Evolutionary conservation across 2,888 invertebrate species (phyloP).

Genomic region (Drosophila acutilabella): DNA sequence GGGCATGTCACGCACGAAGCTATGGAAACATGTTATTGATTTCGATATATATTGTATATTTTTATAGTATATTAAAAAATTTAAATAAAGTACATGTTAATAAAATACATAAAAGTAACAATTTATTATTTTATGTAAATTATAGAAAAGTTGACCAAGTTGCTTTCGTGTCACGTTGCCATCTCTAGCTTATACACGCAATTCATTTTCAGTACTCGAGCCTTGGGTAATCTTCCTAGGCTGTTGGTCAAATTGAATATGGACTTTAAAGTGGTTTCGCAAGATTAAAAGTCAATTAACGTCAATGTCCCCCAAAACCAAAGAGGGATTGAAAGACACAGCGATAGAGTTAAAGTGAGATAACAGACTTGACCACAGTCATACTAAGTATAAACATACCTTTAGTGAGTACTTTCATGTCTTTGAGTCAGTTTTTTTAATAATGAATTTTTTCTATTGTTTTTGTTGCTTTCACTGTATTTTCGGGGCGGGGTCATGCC

Average conservation of each 20-base stretch:
- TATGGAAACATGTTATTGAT: no score
- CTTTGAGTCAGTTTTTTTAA: background rate
- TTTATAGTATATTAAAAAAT: no score
- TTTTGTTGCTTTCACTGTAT: constrained; percentile 44
- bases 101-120: no score
- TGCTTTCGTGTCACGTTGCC: constrained; percentile 4
- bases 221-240: background rate
- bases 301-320: constrained; percentile 22
- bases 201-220: background rate
- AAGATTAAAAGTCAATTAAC: constrained; percentile 59
- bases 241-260: constrained; percentile 19
- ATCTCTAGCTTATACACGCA: background rate
- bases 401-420: background rate
- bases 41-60: no score
- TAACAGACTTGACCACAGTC: constrained; percentile 17
- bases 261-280: constrained; percentile 26
- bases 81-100: no score
- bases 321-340: background rate
- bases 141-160: no score
- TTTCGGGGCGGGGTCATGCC: constrained; percentile 50
- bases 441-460: constrained; percentile 26
- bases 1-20: no score
- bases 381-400: constrained; percentile 3
- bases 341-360: background rate
- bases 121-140: no score